Evolutionary conservation across 2,888 invertebrate genomes (phyloP).

Genomic region (Campopleginae sp.): DNA sequence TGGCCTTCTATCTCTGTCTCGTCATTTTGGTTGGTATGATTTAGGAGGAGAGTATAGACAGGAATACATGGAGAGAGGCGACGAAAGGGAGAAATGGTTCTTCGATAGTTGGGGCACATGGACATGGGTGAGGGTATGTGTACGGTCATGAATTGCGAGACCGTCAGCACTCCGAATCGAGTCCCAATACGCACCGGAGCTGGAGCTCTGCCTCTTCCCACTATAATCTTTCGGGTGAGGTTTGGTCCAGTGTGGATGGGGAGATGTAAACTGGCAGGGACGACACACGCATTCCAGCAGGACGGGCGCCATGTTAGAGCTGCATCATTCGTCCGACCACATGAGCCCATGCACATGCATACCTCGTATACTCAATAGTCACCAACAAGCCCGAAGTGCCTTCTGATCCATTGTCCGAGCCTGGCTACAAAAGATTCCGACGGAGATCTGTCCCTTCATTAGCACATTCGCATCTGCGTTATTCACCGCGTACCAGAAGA

Average conservation of each 20-base stretch:
- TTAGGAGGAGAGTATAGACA: slow-evolving; percentile 39
- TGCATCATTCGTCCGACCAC: slow-evolving; percentile 39
- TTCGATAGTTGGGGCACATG: slow-evolving; percentile 46
- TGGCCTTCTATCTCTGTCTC: slow-evolving; percentile 32
- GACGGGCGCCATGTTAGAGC: slow-evolving; percentile 32
- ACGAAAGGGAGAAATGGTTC: slow-evolving; percentile 53
- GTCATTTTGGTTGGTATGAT: slow-evolving; percentile 59
- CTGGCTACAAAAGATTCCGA: slow-evolving; percentile 68
- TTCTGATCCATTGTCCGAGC: slow-evolving; percentile 58
- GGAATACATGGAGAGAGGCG: slow-evolving; percentile 48
- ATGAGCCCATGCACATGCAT: slow-evolving; percentile 25
- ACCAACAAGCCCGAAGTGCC: slow-evolving; percentile 40
- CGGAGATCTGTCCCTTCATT: slow-evolving; percentile 65
- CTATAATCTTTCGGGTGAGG: slow-evolving; percentile 31
- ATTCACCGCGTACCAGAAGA: slow-evolving; percentile 52
- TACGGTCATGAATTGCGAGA: slow-evolving; percentile 65
- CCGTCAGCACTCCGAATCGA: slow-evolving; percentile 61
- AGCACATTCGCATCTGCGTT: slow-evolving; percentile 65
- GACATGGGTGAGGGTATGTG: slow-evolving; percentile 48
- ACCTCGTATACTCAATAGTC: slow-evolving; percentile 21
- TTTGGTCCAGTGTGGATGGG: slow-evolving; percentile 31
- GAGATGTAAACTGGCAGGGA: slow-evolving; percentile 54
- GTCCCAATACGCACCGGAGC: slow-evolving; percentile 62
- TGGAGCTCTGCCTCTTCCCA: slow-evolving; percentile 37
- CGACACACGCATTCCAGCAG: slow-evolving; percentile 61